Percentiles rank a stretch among this genome's conserved stretches.
phyloP scores from a whole-genome alignment of 2,797 vertebrate species.

The Ambastaia sidthimunki region DNA sequence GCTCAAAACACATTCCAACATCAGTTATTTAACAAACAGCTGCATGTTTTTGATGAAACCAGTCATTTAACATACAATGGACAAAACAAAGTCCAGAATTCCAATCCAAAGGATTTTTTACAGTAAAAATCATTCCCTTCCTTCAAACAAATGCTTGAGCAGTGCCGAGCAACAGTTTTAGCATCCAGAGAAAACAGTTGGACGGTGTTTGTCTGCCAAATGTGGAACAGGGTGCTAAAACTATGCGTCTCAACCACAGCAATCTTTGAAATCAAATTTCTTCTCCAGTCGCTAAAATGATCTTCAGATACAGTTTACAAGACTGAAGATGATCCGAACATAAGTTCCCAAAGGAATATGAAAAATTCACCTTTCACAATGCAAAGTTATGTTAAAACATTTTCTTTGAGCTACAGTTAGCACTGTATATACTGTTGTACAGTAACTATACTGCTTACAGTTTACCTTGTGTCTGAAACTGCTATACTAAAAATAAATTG shows the following conservation, averaged over 20 bases:
- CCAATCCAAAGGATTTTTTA: constrained; percentile 11
- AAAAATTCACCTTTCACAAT: no score
- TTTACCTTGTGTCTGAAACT: not conserved
- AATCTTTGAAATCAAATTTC: constrained; percentile 10
- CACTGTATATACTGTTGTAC: not conserved
- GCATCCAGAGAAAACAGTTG: constrained; percentile 30
- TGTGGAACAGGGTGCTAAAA: constrained; percentile 5
- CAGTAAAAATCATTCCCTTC: not conserved
- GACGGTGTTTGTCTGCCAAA: constrained; percentile 14
- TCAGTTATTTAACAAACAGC: not conserved
- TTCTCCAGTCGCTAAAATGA: not conserved
- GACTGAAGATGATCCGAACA: constrained; percentile 11
- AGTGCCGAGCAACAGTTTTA: not conserved
- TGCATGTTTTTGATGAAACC: not conserved
- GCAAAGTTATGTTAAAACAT: no score
- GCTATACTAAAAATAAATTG: no score
- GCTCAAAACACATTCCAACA: no score
- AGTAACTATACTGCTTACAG: not conserved
- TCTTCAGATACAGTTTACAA: constrained; percentile 6
- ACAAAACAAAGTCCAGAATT: not conserved
- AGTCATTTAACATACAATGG: not conserved
- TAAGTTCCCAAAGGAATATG: not conserved
- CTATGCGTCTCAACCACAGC: not conserved
- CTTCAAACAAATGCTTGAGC: constrained; percentile 13
- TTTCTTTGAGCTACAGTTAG: no score